Evolutionary conservation across 1,140 invertebrate species (phyloP), one percentile per base, ranked within the genome.

Genomic region (Aphelinus certus): DNA sequence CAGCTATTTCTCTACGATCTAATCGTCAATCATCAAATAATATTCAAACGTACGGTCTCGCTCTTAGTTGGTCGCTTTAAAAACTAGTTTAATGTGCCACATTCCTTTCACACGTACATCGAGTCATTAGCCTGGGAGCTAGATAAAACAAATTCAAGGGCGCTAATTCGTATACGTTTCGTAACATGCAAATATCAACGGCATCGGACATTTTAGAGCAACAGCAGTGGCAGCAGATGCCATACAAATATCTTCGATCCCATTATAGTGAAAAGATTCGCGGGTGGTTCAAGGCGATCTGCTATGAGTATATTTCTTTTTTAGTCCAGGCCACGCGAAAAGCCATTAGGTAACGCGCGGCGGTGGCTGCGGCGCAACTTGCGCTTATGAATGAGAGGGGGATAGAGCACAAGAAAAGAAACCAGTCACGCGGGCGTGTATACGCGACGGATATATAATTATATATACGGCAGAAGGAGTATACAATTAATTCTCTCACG

Each of bases 401-500:
- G 26, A 26, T 62, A 1, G 6, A 53, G 26, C 7, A 26, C 26
- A 26, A 26, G 26, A 26, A 26, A 26, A 26, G 26, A 26, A 26
- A 26, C 26, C 9, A 65, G 48, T 49, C 3, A 51, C 49, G 47
- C 26, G 26, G 26, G 26, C 10, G 42, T 1, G 26, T 53, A 48
- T 7, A 57, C 1, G 7, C 2, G 58, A 48, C 7, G 58, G n/a
- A 62, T 62, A 47, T 56, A 56, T 47, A 71, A 55, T 71, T 71
- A 63, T 43, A 9, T 3, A 26, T 26, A 26, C 9, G 26, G 10
- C 62, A n/a, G n/a, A 64, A 67, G 62, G 48, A 26, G 26, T 26
- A 26, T 62, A 67, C 64, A 73, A 75, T 69, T 56, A 64, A 63
- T 75, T 74, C 51, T 56, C 58, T 61, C 26, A 47, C 62, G 26